phyloP scores from a whole-genome alignment of 2,888 invertebrate genomes.

The Tromatobia lineatoria region DNA sequence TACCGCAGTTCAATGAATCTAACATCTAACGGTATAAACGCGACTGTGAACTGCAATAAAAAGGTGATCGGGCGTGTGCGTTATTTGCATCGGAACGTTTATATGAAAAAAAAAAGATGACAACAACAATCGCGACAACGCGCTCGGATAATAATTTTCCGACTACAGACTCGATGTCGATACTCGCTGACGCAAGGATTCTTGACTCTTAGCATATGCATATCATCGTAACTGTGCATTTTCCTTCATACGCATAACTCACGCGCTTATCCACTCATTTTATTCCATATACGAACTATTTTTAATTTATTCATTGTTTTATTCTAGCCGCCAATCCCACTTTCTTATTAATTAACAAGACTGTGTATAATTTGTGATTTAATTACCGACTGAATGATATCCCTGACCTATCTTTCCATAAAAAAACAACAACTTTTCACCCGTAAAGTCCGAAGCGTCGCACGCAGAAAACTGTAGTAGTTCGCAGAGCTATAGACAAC shows the following conservation, averaged over 20 bases:
- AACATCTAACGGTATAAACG: conserved; percentile 63
- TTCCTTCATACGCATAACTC: conserved; percentile 34
- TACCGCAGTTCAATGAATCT: conserved; percentile 70
- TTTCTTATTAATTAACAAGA: neutral
- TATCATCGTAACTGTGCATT: conserved; percentile 53
- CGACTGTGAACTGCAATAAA: conserved; percentile 20
- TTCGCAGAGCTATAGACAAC: no score
- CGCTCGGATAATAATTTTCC: conserved; percentile 54
- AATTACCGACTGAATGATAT: neutral
- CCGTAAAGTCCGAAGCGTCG: neutral
- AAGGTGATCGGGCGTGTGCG: conserved; percentile 52
- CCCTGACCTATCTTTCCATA: neutral
- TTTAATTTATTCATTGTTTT: conserved; percentile 11
- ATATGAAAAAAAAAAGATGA: conserved; percentile 22
- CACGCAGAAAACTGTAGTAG: no score
- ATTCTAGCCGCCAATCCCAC: neutral
- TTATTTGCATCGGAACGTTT: conserved; percentile 61
- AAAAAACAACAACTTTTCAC: neutral
- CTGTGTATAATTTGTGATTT: neutral
- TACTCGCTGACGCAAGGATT: conserved; percentile 65
- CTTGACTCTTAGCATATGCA: conserved; percentile 64
- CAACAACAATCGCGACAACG: conserved; percentile 40
- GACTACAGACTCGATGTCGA: conserved; percentile 13
- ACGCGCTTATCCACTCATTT: conserved; percentile 39
- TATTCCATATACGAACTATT: conserved; percentile 45